Conservation (phyloP, 1,140 invertebrate genomes). For the Glossosoma conforme region DNA sequence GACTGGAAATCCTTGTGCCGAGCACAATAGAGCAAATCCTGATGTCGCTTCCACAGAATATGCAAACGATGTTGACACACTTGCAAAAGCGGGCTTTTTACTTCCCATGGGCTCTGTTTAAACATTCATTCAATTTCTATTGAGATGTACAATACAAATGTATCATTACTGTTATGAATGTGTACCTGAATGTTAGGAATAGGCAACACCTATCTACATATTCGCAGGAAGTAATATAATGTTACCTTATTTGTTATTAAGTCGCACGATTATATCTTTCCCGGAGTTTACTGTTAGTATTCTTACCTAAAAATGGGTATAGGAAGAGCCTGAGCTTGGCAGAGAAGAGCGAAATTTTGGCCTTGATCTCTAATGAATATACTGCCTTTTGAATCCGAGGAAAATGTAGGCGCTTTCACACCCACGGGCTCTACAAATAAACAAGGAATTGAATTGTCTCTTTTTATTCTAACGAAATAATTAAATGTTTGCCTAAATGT, state of each 20-base stretch:
- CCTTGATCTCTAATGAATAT: slow-evolving; percentile 51
- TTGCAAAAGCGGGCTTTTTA: slow-evolving; percentile 58
- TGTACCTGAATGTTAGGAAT: too few species aligned
- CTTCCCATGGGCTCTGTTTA: slow-evolving; percentile 49
- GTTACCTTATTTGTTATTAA: too few species aligned
- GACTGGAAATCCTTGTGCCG: slow-evolving; percentile 64
- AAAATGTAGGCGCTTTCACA: slow-evolving; percentile 62
- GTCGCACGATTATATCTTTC: too few species aligned
- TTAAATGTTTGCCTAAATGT: too few species aligned
- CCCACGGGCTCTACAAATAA: slow-evolving; percentile 60
- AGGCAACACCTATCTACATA: too few species aligned
- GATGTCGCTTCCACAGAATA: slow-evolving; percentile 50
- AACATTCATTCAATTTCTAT: background rate
- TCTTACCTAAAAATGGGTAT: slow-evolving; percentile 55
- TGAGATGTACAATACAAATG: background rate
- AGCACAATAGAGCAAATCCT: slow-evolving; percentile 56
- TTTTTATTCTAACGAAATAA: too few species aligned
- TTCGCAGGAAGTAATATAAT: too few species aligned
- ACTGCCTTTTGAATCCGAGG: slow-evolving; percentile 60
- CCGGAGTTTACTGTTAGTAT: slow-evolving; percentile 1
- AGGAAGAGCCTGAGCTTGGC: slow-evolving; percentile 64
- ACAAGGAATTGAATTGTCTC: too few species aligned
- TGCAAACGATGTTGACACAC: slow-evolving; percentile 55
- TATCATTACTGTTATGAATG: too few species aligned
- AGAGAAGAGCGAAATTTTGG: slow-evolving; percentile 56